Evolutionary conservation across 1,140 invertebrate genomes (phyloP).

Genomic region (Diachasmimorpha longicaudata): DNA sequence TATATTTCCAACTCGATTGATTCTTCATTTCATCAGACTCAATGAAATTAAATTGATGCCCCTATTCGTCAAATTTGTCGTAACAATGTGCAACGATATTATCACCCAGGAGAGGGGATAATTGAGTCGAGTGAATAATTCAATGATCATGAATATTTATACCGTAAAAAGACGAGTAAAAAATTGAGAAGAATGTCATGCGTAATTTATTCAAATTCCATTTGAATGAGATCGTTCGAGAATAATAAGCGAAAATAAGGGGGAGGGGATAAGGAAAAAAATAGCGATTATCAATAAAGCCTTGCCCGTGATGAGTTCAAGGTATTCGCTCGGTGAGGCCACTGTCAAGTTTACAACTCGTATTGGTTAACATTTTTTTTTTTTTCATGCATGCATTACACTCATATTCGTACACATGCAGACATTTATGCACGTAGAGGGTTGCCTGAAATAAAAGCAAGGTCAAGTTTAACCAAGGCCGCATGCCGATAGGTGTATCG

Average conservation of each 20-base stretch:
- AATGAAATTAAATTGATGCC: no score
- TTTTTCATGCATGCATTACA: neutral
- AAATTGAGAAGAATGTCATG: neutral
- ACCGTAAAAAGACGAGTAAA: neutral
- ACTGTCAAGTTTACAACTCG: constrained; percentile 18
- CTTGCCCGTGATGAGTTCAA: constrained; percentile 20
- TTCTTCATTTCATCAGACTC: no score
- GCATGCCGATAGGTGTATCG: constrained; percentile 44
- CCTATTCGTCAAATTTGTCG: no score
- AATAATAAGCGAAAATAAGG: neutral
- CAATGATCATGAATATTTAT: neutral
- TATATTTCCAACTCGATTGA: no score
- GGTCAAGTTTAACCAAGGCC: constrained; percentile 50
- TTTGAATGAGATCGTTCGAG: neutral
- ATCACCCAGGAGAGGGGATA: no score
- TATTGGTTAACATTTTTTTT: neutral
- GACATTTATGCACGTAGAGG: constrained; percentile 26
- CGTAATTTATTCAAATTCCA: neutral
- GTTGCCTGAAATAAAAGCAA: constrained; percentile 50
- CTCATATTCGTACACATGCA: neutral
- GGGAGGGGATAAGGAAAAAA: neutral
- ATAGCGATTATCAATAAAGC: constrained; percentile 16
- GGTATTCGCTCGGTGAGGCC: constrained; percentile 13
- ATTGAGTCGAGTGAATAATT: no score
- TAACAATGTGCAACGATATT: no score